phyloP scores from a whole-genome alignment of 2,888 invertebrate genomes.

The Ctena decussata region DNA sequence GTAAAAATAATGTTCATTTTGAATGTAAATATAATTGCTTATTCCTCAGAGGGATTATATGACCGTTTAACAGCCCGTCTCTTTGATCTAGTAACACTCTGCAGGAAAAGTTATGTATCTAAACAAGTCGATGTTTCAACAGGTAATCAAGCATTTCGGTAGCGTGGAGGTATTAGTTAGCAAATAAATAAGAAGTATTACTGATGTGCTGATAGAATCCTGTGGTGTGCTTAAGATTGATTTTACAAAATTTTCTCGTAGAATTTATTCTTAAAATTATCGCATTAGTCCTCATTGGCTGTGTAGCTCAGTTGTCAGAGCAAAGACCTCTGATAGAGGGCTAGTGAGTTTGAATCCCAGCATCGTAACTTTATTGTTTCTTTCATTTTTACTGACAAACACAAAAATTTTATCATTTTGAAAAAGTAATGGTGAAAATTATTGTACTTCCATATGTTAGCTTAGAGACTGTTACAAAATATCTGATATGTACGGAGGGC shows the following conservation, averaged over 20 bases:
- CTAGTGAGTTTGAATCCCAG: too few species aligned
- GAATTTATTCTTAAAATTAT: too few species aligned
- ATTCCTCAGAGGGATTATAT: constrained; percentile 9
- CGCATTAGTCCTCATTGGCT: too few species aligned
- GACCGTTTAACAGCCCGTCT: background rate
- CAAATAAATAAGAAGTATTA: constrained; percentile 10
- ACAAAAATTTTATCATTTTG: too few species aligned
- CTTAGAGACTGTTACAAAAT: too few species aligned
- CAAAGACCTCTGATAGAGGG: too few species aligned
- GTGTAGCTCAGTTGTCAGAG: too few species aligned
- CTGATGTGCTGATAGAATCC: background rate
- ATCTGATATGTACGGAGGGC: too few species aligned
- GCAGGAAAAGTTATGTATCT: constrained; percentile 28
- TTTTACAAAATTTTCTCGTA: background rate
- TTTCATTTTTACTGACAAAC: too few species aligned
- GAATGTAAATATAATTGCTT: constrained; percentile 26
- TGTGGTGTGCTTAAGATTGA: background rate
- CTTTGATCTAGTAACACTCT: constrained; percentile 19
- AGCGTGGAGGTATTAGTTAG: background rate
- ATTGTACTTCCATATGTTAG: too few species aligned
- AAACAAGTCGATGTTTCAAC: constrained; percentile 14
- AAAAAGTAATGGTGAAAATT: too few species aligned
- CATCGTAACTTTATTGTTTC: too few species aligned
- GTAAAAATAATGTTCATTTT: constrained; percentile 32
- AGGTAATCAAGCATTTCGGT: constrained; percentile 6